Evolutionary conservation across 2,888 invertebrate species (phyloP).

Genomic region (Diarsia dahlii): DNA sequence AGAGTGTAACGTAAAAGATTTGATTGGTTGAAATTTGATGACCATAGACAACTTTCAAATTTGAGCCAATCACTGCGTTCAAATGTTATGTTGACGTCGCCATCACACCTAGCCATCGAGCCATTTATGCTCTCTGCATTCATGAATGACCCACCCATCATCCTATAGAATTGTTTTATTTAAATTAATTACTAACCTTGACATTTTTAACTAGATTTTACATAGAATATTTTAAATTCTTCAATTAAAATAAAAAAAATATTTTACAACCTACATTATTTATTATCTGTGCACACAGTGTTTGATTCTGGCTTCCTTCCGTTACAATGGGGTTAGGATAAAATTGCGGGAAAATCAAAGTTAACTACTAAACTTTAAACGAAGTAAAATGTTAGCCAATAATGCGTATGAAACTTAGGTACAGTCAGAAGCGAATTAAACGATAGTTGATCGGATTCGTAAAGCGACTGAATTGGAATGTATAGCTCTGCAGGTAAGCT

Average conservation of each 20-base stretch:
- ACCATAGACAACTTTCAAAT: constrained; percentile 38
- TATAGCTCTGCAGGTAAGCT: neutral
- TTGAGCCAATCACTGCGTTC: constrained; percentile 50
- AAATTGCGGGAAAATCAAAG: constrained; percentile 44
- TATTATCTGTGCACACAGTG: constrained; percentile 13
- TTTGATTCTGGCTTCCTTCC: constrained; percentile 11
- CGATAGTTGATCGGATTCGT: neutral
- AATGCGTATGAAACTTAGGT: neutral
- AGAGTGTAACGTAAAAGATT: constrained; percentile 2
- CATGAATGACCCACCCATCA: neutral
- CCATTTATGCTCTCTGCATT: neutral
- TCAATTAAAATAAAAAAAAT: too few species aligned
- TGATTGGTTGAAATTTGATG: constrained; percentile 40
- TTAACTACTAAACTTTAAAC: neutral
- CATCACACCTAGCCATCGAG: constrained; percentile 19
- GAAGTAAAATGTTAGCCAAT: neutral
- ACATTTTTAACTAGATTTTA: neutral
- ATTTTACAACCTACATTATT: neutral
- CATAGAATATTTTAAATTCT: neutral
- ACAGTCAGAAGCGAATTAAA: neutral
- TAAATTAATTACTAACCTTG: neutral
- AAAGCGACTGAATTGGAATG: neutral
- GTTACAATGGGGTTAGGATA: constrained; percentile 7
- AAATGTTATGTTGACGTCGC: constrained; percentile 57
- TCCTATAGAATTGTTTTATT: neutral